phyloP scores from a whole-genome alignment of 2,113 vertebrate genomes.

The Heterotilapia buettikoferi region DNA sequence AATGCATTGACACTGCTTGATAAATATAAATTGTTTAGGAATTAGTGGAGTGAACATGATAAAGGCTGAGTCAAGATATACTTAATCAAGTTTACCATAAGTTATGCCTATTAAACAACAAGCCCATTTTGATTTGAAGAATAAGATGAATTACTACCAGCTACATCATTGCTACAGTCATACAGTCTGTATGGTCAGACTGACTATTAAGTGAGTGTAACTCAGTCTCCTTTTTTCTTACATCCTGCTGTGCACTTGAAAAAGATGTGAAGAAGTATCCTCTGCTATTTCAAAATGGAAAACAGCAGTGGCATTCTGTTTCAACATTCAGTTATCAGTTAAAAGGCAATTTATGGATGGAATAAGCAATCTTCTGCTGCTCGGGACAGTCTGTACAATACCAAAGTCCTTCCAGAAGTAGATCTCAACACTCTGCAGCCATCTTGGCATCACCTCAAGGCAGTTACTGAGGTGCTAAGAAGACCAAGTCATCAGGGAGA shows the following conservation, averaged over 20 bases:
- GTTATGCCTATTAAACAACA: background rate
- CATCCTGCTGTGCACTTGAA: background rate
- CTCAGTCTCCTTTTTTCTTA: background rate
- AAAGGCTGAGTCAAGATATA: background rate
- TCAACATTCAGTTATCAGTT: background rate
- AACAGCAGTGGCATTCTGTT: background rate
- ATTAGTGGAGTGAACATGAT: accelerated
- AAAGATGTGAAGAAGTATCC: background rate
- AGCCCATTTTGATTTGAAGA: background rate
- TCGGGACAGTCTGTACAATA: background rate
- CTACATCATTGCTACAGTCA: background rate
- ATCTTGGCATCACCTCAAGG: background rate
- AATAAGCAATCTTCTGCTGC: background rate
- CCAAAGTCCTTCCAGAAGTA: background rate
- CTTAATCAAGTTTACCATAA: background rate
- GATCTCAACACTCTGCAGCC: background rate
- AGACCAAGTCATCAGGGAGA: background rate
- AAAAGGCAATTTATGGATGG: background rate
- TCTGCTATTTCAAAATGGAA: background rate
- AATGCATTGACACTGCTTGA: background rate
- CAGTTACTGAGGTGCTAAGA: background rate
- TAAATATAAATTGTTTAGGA: background rate
- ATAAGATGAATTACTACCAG: background rate
- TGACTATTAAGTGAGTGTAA: background rate
- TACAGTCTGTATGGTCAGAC: background rate